These are phyloP conservation scores for Drosophila paulistorum DNA, from an alignment of 1,140 invertebrate species.

Conservation along the genomic window DNA sequence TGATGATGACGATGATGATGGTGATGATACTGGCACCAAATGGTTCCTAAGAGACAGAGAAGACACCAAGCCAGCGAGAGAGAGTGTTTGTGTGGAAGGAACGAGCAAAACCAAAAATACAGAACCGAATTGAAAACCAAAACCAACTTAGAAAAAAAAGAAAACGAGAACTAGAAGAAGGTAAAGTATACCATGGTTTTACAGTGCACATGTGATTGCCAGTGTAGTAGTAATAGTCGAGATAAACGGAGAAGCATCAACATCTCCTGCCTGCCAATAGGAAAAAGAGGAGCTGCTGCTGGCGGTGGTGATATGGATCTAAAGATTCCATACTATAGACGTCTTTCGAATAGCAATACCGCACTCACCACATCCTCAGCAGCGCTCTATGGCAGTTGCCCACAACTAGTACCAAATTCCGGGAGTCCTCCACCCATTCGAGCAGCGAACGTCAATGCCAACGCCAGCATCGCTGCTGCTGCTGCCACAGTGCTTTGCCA, in stretches of 20 bases:
- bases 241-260: conserved; percentile 65
- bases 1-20: conserved; percentile 28
- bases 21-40: conserved; percentile 46
- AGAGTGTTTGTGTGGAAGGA: too few relatives aligned
- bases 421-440: conserved; percentile 57
- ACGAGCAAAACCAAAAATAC: conserved; percentile 23
- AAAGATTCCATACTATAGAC: conserved; percentile 68
- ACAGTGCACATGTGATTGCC: conserved; percentile 81
- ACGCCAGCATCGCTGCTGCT: not conserved
- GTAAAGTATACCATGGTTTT: conserved; percentile 69
- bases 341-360: conserved; percentile 65
- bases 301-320: conserved; percentile 76
- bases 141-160: conserved; percentile 17
- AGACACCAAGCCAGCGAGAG: not conserved
- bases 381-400: conserved; percentile 77
- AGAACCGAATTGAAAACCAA: conserved; percentile 23
- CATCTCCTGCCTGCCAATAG: conserved; percentile 61
- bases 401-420: conserved; percentile 59
- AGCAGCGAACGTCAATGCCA: not conserved
- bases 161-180: conserved; percentile 16
- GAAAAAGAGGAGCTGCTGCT: conserved; percentile 35
- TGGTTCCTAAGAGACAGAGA: conserved; percentile 29
- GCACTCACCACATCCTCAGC: conserved; percentile 50
- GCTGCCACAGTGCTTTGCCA: conserved; percentile 63
- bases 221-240: conserved; percentile 79